phyloP scores from a whole-genome alignment of 2,888 invertebrate genomes.

The Lacanobia wlatinum region DNA sequence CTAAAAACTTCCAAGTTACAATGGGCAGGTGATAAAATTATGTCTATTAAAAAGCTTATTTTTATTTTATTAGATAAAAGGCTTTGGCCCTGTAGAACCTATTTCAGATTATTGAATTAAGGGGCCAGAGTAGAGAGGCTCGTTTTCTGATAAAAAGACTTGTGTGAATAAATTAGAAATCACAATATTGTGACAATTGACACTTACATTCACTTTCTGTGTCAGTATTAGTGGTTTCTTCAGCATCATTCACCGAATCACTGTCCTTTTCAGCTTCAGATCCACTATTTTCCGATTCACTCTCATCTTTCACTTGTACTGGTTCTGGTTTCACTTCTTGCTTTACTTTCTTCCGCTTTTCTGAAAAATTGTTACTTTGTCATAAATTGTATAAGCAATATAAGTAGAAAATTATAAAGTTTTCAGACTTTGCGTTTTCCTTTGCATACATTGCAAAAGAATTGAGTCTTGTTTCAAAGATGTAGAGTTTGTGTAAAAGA shows the following conservation, averaged over 20 bases:
- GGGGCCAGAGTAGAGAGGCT: no score
- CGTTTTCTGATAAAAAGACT: no score
- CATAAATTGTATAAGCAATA: background rate
- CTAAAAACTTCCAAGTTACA: no score
- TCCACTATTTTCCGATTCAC: constrained; percentile 63
- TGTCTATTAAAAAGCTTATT: no score
- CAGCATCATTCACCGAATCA: constrained; percentile 65
- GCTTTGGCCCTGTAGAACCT: no score
- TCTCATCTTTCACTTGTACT: constrained; percentile 73
- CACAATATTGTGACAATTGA: background rate
- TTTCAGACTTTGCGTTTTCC: background rate
- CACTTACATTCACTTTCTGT: constrained; percentile 80
- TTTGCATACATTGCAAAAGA: background rate
- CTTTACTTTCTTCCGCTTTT: constrained; percentile 76
- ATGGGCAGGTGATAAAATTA: no score
- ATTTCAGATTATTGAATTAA: no score
- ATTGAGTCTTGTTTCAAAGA: background rate
- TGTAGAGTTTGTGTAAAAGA: no score
- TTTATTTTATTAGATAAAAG: no score
- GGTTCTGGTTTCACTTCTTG: constrained; percentile 68
- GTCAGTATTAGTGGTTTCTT: constrained; percentile 52
- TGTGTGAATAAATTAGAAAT: background rate
- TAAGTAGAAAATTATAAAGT: background rate
- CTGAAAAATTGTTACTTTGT: background rate
- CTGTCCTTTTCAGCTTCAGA: constrained; percentile 65